These are phyloP conservation scores for Drosophila crucigera DNA, from an alignment of 2,888 invertebrate genomes.

Conservation along the genomic window DNA sequence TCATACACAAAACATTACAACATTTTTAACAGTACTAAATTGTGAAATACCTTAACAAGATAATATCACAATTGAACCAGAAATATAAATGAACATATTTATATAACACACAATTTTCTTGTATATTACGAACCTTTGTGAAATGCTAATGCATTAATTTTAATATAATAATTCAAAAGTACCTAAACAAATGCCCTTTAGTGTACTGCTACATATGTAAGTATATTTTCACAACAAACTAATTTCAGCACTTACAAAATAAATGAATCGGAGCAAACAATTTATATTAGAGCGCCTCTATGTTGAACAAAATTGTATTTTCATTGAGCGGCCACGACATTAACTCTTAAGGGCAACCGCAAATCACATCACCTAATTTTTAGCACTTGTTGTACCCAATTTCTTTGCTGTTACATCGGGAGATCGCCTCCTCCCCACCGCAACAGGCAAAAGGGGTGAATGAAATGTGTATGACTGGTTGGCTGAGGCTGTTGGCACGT, in stretches of 20 bases:
- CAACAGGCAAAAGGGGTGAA: conserved; percentile 35
- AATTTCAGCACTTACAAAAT: conserved; percentile 45
- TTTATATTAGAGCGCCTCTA: conserved; percentile 12
- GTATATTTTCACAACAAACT: conserved; percentile 45
- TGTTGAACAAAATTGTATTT: conserved; percentile 19
- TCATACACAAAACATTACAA: background rate
- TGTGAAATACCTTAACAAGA: background rate
- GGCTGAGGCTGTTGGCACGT: conserved; percentile 25
- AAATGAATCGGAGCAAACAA: conserved; percentile 27
- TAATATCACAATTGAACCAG: background rate
- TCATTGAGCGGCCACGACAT: conserved; percentile 44
- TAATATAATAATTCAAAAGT: background rate
- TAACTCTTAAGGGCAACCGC: conserved; percentile 62
- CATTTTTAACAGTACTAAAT: background rate
- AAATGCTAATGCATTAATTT: background rate
- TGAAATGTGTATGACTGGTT: conserved; percentile 57
- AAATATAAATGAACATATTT: background rate
- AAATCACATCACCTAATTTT: conserved; percentile 53
- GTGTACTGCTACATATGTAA: conserved; percentile 3
- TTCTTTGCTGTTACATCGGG: conserved; percentile 40
- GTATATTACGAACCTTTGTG: background rate
- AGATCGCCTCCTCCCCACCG: background rate
- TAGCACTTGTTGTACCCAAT: conserved; percentile 64
- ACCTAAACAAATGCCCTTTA: background rate
- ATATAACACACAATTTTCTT: background rate